Base-by-base conservation (phyloP, 1,140 invertebrate species). In the Nasonia giraulti region DNA sequence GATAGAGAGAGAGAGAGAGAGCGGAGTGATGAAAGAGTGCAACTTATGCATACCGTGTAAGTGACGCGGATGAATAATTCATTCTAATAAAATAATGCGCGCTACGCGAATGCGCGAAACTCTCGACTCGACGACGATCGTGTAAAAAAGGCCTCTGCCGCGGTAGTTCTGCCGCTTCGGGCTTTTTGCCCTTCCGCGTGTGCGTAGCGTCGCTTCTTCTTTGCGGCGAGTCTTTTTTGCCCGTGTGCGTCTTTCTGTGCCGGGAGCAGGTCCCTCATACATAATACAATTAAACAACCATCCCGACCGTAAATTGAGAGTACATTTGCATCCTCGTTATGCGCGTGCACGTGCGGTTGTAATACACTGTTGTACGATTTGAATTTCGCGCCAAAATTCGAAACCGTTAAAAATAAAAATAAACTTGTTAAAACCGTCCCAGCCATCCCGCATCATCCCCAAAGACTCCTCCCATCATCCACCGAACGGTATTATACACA, bases 81-180 rank as follows among this genome's bases (percentile, higher is more conserved):
- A 92, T 89, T 90, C 89, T 92, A 92, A 92, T 92, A 92, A 92
- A 92, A 92, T 92, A 92, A 92, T 92, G 90, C 88, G 87, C 88
- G 86, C 88, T 11, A 14, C 33, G 33, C 69, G 82, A 76, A 73
- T 85, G 79, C 79, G 66, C 37, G 85, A 83, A 80, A 55, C 33
- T 77, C 14, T 8, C 44, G 2, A 5, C 31, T 66, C 55, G 77
- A 44, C 73, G 77, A 75, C 2, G 74, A 82, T 44, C 20, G 68
- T 81, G 31, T 83, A 66, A 68, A 37, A 66, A 77, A 76, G 23
- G n/a, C 33, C 11, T 76, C 23, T 47, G 44, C n/a, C 11, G 6
- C n/a, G 75, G n/a, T 8, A n/a, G 62, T 74, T 50, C 62, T n/a
- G 5, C 33, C 33, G 33, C 33, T 37, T 37, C 33, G 33, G 27